A percentile compares a stretch with the other conserved stretches of the same genome.
Evolutionary conservation across 2,797 vertebrate genomes (phyloP).

Genomic region (Ciconia nigra): DNA sequence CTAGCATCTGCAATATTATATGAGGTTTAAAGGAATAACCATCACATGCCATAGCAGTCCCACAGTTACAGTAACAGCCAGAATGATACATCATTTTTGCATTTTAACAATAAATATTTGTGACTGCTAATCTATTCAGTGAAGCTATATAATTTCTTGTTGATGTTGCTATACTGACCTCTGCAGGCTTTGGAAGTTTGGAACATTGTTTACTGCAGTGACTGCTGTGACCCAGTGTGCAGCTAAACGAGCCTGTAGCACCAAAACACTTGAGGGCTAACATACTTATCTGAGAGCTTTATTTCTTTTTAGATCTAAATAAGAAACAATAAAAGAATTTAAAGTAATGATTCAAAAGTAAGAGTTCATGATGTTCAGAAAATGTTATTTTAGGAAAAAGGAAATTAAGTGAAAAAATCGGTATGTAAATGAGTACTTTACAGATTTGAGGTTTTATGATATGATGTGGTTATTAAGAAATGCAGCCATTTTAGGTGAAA

Average conservation of each 20-base stretch:
- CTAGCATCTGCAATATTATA: background rate
- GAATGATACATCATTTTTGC: background rate
- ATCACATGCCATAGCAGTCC: background rate
- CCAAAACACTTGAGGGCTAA: background rate
- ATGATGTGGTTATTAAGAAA: background rate
- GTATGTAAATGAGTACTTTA: background rate
- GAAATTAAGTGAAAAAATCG: background rate
- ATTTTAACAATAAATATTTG: conserved; percentile 20
- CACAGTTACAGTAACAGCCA: background rate
- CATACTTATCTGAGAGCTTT: background rate
- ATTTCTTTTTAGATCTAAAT: background rate
- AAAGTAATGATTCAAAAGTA: background rate
- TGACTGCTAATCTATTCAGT: conserved; percentile 11
- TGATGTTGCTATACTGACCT: conserved; percentile 87
- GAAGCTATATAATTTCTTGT: conserved; percentile 52
- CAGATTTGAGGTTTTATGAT: background rate
- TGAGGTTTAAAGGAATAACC: background rate
- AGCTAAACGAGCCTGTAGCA: background rate
- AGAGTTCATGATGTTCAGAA: background rate
- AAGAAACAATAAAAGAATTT: background rate
- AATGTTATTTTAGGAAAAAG: background rate
- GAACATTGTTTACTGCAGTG: conserved; percentile 50
- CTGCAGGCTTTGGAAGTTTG: conserved; percentile 80
- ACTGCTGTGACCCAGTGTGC: background rate
- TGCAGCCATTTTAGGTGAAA: background rate